These are phyloP conservation scores for Elephas maximus DNA, from an alignment of 2,113 vertebrate genomes.

Conservation along the genomic window DNA sequence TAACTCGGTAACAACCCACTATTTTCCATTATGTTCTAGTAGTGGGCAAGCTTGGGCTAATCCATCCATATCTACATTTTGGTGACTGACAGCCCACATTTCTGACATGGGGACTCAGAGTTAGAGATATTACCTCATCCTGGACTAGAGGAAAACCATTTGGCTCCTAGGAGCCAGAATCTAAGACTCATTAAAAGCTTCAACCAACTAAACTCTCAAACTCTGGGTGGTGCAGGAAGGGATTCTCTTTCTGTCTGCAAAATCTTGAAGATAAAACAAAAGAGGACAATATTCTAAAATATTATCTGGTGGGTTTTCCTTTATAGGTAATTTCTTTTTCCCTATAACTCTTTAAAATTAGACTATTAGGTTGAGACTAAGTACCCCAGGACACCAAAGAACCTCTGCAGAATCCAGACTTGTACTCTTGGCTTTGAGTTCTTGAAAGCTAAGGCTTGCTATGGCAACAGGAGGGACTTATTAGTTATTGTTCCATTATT, in stretches of 20 bases:
- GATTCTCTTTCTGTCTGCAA: neutral
- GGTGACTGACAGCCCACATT: neutral
- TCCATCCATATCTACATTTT: neutral
- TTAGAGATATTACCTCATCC: neutral
- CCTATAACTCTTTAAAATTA: neutral
- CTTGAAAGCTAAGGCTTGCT: neutral
- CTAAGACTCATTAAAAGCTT: neutral
- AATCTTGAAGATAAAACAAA: neutral
- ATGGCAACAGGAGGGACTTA: accelerated
- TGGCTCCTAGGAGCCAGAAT: neutral
- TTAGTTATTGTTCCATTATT: accelerated
- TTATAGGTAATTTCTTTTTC: neutral
- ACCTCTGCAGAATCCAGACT: neutral
- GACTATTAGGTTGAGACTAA: neutral
- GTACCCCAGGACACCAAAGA: neutral
- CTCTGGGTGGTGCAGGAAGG: neutral
- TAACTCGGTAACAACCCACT: neutral
- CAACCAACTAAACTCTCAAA: neutral
- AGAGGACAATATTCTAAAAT: neutral
- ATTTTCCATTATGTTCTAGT: neutral
- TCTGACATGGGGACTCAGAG: neutral
- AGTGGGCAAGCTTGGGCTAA: neutral
- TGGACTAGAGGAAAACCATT: neutral
- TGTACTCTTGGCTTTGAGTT: neutral
- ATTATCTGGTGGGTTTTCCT: neutral